Base-by-base conservation (phyloP, 2,113 vertebrate genomes). In the Dascyllus trimaculatus region DNA sequence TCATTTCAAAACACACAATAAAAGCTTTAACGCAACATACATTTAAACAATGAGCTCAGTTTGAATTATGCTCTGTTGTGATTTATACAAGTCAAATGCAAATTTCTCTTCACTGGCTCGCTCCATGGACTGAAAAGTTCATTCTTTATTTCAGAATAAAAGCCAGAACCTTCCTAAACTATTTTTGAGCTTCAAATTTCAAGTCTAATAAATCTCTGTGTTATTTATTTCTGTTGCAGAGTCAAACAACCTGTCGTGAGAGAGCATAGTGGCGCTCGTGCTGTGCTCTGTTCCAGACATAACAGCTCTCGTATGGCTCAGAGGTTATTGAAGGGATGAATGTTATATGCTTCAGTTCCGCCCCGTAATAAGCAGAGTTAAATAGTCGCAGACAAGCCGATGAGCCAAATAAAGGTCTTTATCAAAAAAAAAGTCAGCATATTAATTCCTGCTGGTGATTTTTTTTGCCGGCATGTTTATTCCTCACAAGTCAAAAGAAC, bases 401-500 rank as follows among this genome's bases (percentile, higher is more conserved):
- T 70, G 67, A 87, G 61, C 76, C 85, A 71, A 58, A 87, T 67
- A 19, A 81, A 84, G 80, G 64, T 61, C 62, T 68, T 66, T 62
- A 52, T 64, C 24, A 65, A 58, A 69, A 64, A 66, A 71, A 71
- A 82, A 69, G 25, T 25, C 69, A 58, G 52, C n/a, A 15, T 22
- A 81, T 84, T 71, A 70, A 81, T 76, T 91, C 60, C 80, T 86
- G 82, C 85, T 86, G 87, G 82, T 89, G 82, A 87, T 75, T 88
- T 45, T 59, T 29, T 35, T 49, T 64, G 43, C 40, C 32, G 17
- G 14, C 53, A n/a, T 73, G 15, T 80, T 75, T 59, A 56, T 54
- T 54, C 38, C 46, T 72, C 68, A 64, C 69, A 49, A 46, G 54
- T 73, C 62, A 61, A 66, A 45, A 22, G 8, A 71, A 75, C 53